These are phyloP conservation scores for Sinocyclocheilus rhinocerous DNA, from an alignment of 2,113 vertebrate genomes.

Conservation along the genomic window DNA sequence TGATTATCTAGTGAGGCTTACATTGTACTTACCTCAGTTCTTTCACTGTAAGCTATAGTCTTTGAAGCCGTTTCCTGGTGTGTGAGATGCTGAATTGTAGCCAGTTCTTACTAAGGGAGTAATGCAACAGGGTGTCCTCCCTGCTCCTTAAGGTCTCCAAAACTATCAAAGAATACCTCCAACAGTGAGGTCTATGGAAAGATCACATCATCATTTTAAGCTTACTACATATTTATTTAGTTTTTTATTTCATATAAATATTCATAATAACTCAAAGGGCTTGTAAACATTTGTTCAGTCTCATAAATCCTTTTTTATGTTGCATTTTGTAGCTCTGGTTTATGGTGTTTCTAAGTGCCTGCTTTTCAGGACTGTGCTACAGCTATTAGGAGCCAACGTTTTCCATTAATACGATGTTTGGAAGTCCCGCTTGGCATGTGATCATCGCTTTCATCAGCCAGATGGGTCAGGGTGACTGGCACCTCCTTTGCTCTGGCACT, in stretches of 20 bases:
- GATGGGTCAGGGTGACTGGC: slow-evolving; percentile 43
- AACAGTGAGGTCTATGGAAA: slow-evolving; percentile 26
- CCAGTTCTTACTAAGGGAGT: neutral
- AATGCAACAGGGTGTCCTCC: neutral
- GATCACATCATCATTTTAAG: slow-evolving; percentile 1
- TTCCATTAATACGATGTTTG: slow-evolving; percentile 27
- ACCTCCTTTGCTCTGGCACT: slow-evolving; percentile 14
- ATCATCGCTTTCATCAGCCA: slow-evolving; percentile 38
- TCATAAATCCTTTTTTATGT: slow-evolving; percentile 22
- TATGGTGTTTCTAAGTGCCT: slow-evolving; percentile 12
- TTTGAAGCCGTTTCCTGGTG: neutral
- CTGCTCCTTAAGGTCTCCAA: slow-evolving; percentile 13
- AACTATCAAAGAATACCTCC: slow-evolving; percentile 11
- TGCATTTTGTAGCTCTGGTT: slow-evolving; percentile 9
- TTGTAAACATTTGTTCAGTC: slow-evolving; percentile 13
- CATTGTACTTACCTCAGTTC: neutral
- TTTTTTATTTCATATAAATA: slow-evolving; percentile 6
- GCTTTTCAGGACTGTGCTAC: neutral
- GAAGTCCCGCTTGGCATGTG: slow-evolving; percentile 26
- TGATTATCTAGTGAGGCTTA: neutral
- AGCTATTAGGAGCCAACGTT: slow-evolving; percentile 21
- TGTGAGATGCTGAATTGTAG: neutral
- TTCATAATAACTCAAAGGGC: slow-evolving; percentile 19
- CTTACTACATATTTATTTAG: neutral
- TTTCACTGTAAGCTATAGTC: too few species aligned